Evolutionary conservation across 2,113 vertebrate species (phyloP).

Genomic region (Melospiza melodia): DNA sequence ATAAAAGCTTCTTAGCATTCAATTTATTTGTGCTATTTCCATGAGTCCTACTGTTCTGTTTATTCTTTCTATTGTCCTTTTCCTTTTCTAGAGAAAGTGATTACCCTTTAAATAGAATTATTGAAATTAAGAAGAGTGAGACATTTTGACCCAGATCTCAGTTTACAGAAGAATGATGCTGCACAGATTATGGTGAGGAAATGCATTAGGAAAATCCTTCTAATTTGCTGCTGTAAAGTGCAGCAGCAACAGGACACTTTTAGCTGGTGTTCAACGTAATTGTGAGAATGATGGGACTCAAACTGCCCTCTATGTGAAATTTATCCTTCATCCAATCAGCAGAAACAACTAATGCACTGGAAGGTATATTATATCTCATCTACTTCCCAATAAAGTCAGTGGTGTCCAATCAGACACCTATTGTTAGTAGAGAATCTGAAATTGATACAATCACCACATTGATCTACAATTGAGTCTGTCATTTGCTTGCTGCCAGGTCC

Average conservation of each 20-base stretch:
- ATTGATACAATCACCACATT: conserved; percentile 81
- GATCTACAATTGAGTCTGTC: conserved; percentile 75
- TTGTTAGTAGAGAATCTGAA: conserved; percentile 81
- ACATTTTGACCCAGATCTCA: background rate
- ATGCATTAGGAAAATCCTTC: conserved; percentile 41
- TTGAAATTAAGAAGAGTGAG: conserved; percentile 50
- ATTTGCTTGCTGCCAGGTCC: conserved; percentile 38
- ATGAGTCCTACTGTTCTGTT: background rate
- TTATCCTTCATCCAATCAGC: conserved; percentile 78
- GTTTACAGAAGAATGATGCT: conserved; percentile 22
- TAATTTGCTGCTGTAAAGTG: conserved; percentile 47
- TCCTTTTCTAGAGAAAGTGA: conserved; percentile 2
- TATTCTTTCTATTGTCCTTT: conserved; percentile 25
- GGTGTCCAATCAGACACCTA: conserved; percentile 80
- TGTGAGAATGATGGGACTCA: conserved; percentile 69
- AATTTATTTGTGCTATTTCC: background rate
- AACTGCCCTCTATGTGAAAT: conserved; percentile 69
- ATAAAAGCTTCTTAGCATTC: conserved; percentile 5
- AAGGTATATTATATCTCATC: conserved; percentile 73
- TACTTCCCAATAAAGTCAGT: conserved; percentile 78
- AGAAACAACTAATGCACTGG: conserved; percentile 75
- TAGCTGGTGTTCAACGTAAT: conserved; percentile 62
- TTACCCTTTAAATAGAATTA: conserved; percentile 16
- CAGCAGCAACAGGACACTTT: conserved; percentile 68
- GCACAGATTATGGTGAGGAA: conserved; percentile 6